Evolutionary conservation across 2,113 vertebrate genomes (phyloP).

Genomic region (mouse (Mus musculus)): GRCm39 chr4:39618501-39619000

Average conservation of each 20-base stretch:
- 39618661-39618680: background rate
- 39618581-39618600: background rate
- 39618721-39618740: background rate
- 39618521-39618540: background rate
- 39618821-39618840: background rate
- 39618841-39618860: background rate
- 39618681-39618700: background rate
- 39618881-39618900: background rate
- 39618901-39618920: background rate
- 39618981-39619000: background rate
- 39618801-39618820: background rate
- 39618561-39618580: background rate
- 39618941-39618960: background rate
- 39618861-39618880: background rate
- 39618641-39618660: background rate
- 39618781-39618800: slow-evolving; percentile 14
- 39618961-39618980: background rate
- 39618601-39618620: background rate
- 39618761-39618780: slow-evolving; percentile 16
- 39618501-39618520: background rate
- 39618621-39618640: background rate
- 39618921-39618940: background rate
- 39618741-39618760: background rate
- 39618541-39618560: background rate
- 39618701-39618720: background rate